These are phyloP conservation scores for Rhinolophus ferrumequinum DNA, from an alignment of 2,113 vertebrate species.

Conservation along the genomic window DNA sequence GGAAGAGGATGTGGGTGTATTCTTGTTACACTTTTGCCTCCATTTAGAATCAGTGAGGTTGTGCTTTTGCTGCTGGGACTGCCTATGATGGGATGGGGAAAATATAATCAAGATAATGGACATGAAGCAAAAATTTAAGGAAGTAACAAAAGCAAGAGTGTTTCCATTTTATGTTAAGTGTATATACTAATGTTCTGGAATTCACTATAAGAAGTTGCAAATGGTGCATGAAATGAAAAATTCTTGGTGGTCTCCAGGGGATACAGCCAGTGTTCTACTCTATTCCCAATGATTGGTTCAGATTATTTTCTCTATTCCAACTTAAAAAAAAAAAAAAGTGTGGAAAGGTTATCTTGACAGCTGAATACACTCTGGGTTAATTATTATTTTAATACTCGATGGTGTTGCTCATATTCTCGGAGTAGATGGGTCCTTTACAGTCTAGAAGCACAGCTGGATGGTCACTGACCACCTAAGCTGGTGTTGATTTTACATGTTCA, in stretches of 20 bases:
- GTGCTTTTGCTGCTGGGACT: conserved; percentile 16
- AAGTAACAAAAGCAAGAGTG: conserved; percentile 58
- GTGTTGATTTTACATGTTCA: neutral
- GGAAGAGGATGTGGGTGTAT: neutral
- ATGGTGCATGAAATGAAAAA: conserved; percentile 83
- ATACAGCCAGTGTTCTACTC: neutral
- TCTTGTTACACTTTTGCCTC: neutral
- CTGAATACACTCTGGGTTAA: conserved; percentile 44
- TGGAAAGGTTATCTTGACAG: conserved; percentile 40
- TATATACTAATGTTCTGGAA: conserved; percentile 62
- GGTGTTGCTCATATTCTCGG: neutral
- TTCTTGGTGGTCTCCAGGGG: conserved; percentile 69
- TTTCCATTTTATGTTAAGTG: conserved; percentile 71
- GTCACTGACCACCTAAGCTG: neutral
- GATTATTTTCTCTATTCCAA: conserved; percentile 66
- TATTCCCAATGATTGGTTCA: conserved; percentile 9
- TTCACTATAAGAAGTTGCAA: conserved; percentile 75
- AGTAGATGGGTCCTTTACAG: neutral
- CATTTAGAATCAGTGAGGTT: neutral
- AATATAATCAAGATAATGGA: conserved; percentile 62
- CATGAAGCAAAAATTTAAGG: conserved; percentile 55
- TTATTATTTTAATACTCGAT: conserved; percentile 41
- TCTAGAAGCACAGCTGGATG: neutral
- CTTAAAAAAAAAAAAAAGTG: neutral
- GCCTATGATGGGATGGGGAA: neutral